phyloP scores from a whole-genome alignment of 2,888 invertebrate species.

The Coleophora deauratella region DNA sequence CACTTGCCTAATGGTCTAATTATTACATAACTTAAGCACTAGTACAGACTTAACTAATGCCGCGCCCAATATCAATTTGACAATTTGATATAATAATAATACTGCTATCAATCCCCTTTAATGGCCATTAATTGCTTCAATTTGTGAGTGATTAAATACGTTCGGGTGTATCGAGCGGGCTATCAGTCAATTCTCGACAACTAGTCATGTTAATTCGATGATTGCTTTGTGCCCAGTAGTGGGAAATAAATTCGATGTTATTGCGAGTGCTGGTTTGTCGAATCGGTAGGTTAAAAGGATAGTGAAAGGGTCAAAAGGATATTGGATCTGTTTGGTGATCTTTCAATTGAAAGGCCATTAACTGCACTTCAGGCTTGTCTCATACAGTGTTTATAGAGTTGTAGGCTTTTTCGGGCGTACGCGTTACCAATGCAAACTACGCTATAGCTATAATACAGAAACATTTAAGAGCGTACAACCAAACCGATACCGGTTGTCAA shows the following conservation, averaged over 20 bases:
- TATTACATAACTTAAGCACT: too few species aligned
- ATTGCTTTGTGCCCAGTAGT: slow-evolving; percentile 33
- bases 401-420: too few species aligned
- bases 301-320: background rate
- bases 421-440: too few species aligned
- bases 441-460: too few species aligned
- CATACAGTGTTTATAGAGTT: too few species aligned
- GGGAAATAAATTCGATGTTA: slow-evolving; percentile 10
- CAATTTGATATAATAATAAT: too few species aligned
- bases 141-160: slow-evolving; percentile 45
- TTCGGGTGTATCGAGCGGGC: slow-evolving; percentile 37
- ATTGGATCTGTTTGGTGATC: background rate
- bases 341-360: too few species aligned
- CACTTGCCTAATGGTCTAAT: too few species aligned
- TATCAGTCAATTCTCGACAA: slow-evolving; percentile 48
- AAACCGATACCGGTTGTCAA: too few species aligned
- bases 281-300: slow-evolving; percentile 1
- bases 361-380: too few species aligned
- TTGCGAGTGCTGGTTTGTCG: slow-evolving; percentile 11
- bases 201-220: slow-evolving; percentile 43
- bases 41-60: background rate
- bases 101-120: slow-evolving; percentile 11
- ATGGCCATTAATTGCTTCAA: slow-evolving; percentile 37
- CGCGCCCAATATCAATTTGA: slow-evolving; percentile 6
- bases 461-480: too few species aligned